A percentile compares a stretch with the other conserved stretches of the same genome.
These are phyloP conservation scores for Pseudocheirus occidentalis DNA, from an alignment of 2,797 vertebrate genomes.

Conservation along the genomic window DNA sequence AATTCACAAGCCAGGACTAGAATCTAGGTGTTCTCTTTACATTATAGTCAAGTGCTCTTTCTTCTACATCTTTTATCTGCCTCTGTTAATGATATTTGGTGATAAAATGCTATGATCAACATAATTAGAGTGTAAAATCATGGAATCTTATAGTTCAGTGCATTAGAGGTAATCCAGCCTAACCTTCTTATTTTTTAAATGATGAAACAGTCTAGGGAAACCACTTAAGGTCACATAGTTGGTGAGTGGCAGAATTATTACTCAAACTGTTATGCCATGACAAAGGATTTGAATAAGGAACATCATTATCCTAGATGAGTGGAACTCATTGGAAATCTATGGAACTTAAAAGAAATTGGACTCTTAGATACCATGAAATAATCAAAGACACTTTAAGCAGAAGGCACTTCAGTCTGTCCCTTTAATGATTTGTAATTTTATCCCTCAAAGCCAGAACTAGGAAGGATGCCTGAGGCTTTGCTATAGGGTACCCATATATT, in stretches of 20 bases:
- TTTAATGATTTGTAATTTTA: background rate
- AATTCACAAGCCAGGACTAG: background rate
- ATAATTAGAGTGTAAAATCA: background rate
- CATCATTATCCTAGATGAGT: constrained; percentile 2
- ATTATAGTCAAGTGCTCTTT: background rate
- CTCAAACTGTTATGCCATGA: background rate
- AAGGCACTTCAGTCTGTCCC: background rate
- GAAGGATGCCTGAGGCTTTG: background rate
- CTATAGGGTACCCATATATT: background rate
- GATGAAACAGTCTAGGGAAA: background rate
- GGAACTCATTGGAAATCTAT: constrained; percentile 10
- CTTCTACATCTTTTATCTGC: background rate
- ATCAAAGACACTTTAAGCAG: constrained; percentile 24
- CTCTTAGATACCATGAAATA: background rate
- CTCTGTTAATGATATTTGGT: background rate
- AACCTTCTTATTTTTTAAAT: background rate
- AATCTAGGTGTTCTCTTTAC: background rate
- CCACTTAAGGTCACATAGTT: background rate
- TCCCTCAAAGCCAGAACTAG: background rate
- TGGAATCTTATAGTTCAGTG: background rate
- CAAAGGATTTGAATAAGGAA: background rate
- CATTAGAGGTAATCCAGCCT: background rate
- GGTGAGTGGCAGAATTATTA: background rate
- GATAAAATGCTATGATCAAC: constrained; percentile 25
- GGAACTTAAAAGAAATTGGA: constrained; percentile 31